These are phyloP conservation scores for Sebastes fasciatus DNA, from an alignment of 2,113 vertebrate genomes.

Conservation along the genomic window DNA sequence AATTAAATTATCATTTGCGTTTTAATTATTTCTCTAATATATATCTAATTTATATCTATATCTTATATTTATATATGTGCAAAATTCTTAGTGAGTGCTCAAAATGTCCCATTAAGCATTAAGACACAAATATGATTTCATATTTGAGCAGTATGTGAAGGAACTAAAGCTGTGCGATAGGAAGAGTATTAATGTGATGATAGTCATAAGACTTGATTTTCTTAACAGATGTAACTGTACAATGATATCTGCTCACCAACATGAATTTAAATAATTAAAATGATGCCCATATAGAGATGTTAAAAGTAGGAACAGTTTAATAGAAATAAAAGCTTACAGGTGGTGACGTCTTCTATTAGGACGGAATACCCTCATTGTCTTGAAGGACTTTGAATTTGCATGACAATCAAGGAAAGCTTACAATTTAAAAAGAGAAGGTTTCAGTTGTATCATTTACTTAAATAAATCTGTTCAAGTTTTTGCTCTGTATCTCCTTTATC, in stretches of 20 bases:
- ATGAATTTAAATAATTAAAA: background rate
- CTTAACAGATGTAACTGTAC: background rate
- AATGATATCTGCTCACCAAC: background rate
- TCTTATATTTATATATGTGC: too few species aligned
- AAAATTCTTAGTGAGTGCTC: background rate
- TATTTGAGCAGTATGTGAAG: background rate
- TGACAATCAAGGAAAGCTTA: background rate
- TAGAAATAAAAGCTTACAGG: too few species aligned
- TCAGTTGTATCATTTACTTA: background rate
- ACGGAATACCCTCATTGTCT: background rate
- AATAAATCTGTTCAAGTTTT: background rate
- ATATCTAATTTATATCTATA: too few species aligned
- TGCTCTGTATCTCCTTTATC: background rate
- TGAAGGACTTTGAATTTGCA: background rate
- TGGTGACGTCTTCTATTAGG: background rate
- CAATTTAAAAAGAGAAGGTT: background rate
- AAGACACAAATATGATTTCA: background rate
- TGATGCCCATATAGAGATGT: background rate
- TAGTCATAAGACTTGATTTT: background rate
- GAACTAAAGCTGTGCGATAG: background rate
- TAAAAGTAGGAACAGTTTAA: background rate
- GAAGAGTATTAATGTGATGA: background rate
- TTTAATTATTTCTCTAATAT: background rate
- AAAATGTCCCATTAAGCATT: background rate
- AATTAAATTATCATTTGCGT: background rate